Base-by-base conservation (phyloP, 1,140 invertebrate species). In the Spodoptera frugiperda region DNA sequence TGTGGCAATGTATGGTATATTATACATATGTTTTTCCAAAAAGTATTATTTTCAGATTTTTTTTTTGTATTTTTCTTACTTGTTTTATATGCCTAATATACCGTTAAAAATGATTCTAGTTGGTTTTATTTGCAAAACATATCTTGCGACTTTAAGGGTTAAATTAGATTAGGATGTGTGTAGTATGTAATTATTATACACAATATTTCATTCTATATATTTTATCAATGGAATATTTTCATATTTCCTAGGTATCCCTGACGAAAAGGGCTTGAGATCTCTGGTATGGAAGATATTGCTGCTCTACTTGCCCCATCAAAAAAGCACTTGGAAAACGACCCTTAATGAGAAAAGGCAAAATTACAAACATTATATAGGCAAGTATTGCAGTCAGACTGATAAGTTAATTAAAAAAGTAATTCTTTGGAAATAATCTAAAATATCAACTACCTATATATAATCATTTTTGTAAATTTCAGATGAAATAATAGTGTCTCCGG, bases 321-420 rank as follows among this genome's bases (percentile, higher is more conserved):
- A 95, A 78, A 89, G 89, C 48, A 95, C 92, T 74, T 97, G 97
- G 96, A 91, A 95, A 8, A 89, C 96, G 79, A 96, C 96, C 44
- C 89, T 98, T 4, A 83, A 89, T 14, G 95, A 96, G 75, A 97
- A 98, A 87, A 94, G 97, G 78, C 95, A 96, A 79, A 93, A 98
- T 1, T 98, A 98, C 88, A 95, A 96, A 78, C 97, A 98, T 82
- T 98, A 98, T 91, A 97, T 99, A 59, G 96, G 97, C 96, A 95
- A 95, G 82, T 89, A 19, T 14, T 15, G 61, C 25, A 48, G 14
- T 30, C 11, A 68, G 6, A 68, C 33, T 8, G 1, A 9, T 9
- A 8, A 39, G 6, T 9, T 39, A 39, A 39, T 30, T 39, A 9
- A 39, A 2, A 0, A 39, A 39, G 25, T 25, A 25, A 25, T 25